Base-by-base conservation (phyloP, 2,113 vertebrate species). In the Pardalotus punctatus region DNA sequence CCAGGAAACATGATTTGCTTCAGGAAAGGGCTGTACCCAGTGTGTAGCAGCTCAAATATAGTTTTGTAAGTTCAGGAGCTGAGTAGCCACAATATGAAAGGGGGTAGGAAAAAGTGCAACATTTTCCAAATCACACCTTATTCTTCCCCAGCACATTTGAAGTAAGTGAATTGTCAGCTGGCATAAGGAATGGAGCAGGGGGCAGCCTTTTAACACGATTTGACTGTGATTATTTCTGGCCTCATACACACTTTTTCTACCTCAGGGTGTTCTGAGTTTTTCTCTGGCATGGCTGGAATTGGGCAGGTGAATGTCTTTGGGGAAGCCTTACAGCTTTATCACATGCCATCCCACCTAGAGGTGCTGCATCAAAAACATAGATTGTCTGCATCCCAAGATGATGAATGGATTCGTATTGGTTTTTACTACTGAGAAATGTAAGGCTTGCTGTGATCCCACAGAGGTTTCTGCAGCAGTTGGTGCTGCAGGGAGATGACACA, bases 21-120 rank as follows among this genome's bases (percentile, higher is more conserved):
- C 92, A 92, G 96, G 93, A 96, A 96, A 90, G 94, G 90, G 94
- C 72, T 86, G 92, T 36, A 53, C 82, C 72, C 23, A 6, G 5
- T 12, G 6, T 28, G 22, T 33, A 64, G 47, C 65, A 77, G 48
- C 60, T 81, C 2, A 2, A 53, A 61, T 42, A 35, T 0, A 1
- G 21, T 28, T 88, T 74, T 88, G 1, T 47, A 76, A 79, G 4
- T 42, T 78, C 25, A 38, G n/a, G 40, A 58, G 31, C 56, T 86
- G 67, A 24, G 29, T 66, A 77, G 65, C 38, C n/a, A 66, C 17
- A 42, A 47, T 47, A 36, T 14, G 35, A 66, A 65, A 78, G 14
- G 5, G 7, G 5, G 2, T 40, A 54, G 45, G 48, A 28, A 80
- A 94, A 86, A 22, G 16, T 21, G 51, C 12, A 31, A 6, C 2